Evolutionary conservation across 2,113 vertebrate genomes (phyloP), one percentile per base, ranked within the genome.

Genomic region (Phalacrocorax brasilianus): DNA sequence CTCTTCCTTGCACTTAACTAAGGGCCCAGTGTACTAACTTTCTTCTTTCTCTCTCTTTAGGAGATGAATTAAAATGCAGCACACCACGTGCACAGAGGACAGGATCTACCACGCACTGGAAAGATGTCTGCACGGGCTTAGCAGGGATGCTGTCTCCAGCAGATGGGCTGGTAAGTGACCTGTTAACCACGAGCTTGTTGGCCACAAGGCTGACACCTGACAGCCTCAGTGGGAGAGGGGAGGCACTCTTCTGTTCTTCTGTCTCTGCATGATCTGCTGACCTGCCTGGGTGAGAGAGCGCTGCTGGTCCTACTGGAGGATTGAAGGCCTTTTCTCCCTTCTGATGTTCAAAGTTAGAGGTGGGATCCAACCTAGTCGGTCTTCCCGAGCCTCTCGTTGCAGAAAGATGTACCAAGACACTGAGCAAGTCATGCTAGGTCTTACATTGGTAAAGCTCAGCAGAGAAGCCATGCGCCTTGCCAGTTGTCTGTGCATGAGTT

Each of bases 41-140:
- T 47, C 8, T 67, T 92, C 42, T 38, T 49, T 72, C 26, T 42
- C 33, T 90, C 21, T 45, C 8, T 68, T 5, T 88, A 99, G 99
- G 98, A 95, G 53, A 98, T 98, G 98, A 99, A 96, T 95, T 95
- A 99, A 98, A 96, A 99, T 99, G 99, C 99, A 99, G 98, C 98
- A 99, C 98, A 99, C 99, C 38, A 99, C 99, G 6, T 99, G 99
- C 97, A 99, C 99, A 1, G 99, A 99, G 98, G 99, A 99, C 98
- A 98, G 99, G 93, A 99, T 99, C 98, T 98, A 99, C 97, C 99
- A 99, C 0, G 99, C 99, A 14, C 94, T 99, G 98, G 99, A 99
- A 75, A 97, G 99, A 81, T 99, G 99, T 80, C 98, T 99, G 50
- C 99, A 99, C 0, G 99, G 99, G 22, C 98, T 99, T 80, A 98